Base-by-base conservation (phyloP, 2,888 invertebrate species). In the Heterodera filipjevi region DNA sequence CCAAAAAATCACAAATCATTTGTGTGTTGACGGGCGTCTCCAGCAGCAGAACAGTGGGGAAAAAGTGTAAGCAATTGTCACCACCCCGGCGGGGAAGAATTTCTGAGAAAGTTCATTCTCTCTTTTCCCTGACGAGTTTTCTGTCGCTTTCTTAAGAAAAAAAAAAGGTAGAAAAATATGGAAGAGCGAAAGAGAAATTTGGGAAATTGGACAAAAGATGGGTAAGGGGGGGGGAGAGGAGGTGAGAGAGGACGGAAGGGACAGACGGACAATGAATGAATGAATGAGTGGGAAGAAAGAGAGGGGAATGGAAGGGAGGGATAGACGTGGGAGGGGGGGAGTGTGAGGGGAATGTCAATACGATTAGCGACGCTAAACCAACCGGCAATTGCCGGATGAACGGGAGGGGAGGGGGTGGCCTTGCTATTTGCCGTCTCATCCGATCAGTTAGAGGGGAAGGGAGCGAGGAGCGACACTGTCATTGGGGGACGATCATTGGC, bases 11-110 rank as follows among this genome's bases (percentile, higher is more conserved):
- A 30, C 66, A 33, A 33, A 66, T 66, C 32, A 33, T 66, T 33
- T 6, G 12, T 33, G 44, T 44, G 59, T 10, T 16, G 14, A 22
- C n/a, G n/a, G 19, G 53, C 22, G 53, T 59, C 59, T 59, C 59
- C 53, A 53, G 35, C 39, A 70, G 27, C 22, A n/a, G 30, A 71
- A 71, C 46, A 71, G 49, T 19, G 71, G 49, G 14, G n/a, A 44
- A n/a, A 70, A n/a, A 44, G n/a, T 33, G 33, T 35, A 73, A 73
- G 49, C 53, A 73, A 73, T 59, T 72, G 59, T 53, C 59, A 72
- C 59, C 46, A n/a, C 19, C 16, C 46, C 46, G 10, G 27, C 49
- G 53, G 73, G 73, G 19, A 22, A 46, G 73, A n/a, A n/a, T 73
- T 49, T 74, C 39, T 27, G 39, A 74, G 39, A 74, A 74, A 74